These are phyloP conservation scores for Hesperia comma DNA, from an alignment of 2,888 invertebrate species.

Conservation along the genomic window DNA sequence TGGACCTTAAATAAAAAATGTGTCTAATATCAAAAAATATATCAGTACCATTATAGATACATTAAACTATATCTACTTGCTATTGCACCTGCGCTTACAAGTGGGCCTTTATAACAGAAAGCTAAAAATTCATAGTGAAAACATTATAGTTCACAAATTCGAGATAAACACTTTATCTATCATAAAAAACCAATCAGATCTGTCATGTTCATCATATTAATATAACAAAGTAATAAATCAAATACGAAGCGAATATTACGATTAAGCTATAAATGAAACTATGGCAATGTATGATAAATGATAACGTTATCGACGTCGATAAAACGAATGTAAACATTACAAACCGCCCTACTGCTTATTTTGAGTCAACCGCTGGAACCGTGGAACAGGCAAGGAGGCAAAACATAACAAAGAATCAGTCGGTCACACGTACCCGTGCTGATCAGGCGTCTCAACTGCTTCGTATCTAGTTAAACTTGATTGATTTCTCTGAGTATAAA, in stretches of 20 bases:
- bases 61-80: too few relatives aligned
- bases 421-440: conserved; percentile 62
- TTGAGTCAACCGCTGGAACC: conserved; percentile 63
- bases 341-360: conserved; percentile 60
- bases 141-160: too few relatives aligned
- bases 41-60: too few relatives aligned
- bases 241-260: not conserved
- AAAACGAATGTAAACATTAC: conserved; percentile 73
- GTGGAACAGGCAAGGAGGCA: conserved; percentile 67
- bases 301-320: conserved; percentile 57
- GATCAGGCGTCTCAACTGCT: conserved; percentile 53
- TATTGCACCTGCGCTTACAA: too few relatives aligned
- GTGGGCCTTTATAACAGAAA: too few relatives aligned
- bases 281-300: conserved; percentile 4
- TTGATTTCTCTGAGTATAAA: conserved; percentile 6
- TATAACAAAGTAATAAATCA: not conserved
- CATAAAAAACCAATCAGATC: not conserved
- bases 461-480: not conserved
- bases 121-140: too few relatives aligned
- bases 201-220: not conserved
- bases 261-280: conserved; percentile 1
- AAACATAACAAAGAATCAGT: conserved; percentile 82
- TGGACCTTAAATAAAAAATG: too few relatives aligned
- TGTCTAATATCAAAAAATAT: too few relatives aligned
- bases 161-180: too few relatives aligned